Base-by-base conservation (phyloP, 53 echinoderm and acorn worm genomes). In the Paelopatides confundens region DNA sequence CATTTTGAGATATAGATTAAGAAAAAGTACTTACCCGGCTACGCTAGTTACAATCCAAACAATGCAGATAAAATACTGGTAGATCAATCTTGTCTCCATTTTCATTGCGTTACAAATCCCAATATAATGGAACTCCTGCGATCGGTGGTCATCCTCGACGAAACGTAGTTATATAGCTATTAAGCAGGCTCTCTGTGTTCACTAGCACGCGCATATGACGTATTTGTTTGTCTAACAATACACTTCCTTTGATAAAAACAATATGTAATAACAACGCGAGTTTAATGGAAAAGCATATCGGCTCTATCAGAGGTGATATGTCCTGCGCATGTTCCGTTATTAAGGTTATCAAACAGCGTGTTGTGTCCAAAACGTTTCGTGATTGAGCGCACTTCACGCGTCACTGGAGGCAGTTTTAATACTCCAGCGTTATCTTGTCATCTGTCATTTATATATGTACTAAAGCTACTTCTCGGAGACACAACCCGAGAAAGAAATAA, bases 161-260 rank as follows among this genome's bases (percentile, higher is more conserved):
- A 39, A 46, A 74, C 36, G 36, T 36, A 74, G 26, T 21, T 74
- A 17, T 74, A 74, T 74, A 26, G 74, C 74, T 29, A 39, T 74
- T 74, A 74, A 74, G 40, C 23, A 74, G n/a, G 39, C 26, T 33
- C 39, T 39, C 28, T 18, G 26, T 40, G 39, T 46, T 74, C 39
- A 74, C 58, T 58, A 58, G 21, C 58, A 58, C 18, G 18, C 30
- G 39, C 28, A 74, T 26, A 39, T 4, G 26, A 74, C 74, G 74
- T 74, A 74, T 74, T 74, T 74, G 74, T 74, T 74, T 74, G 74
- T 74, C 74, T 74, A 40, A 40, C 74, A 74, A 46, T 74, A 74
- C 74, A 27, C 26, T 74, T 27, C 58, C 58, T 58, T 58, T 58
- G n/a, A 58, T 23, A 17, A 46, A 74, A 74, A 40, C 10, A 39